A percentile compares a stretch with the other conserved stretches of the same genome.
phyloP scores from a whole-genome alignment of 2,797 vertebrate genomes.

The Ctenopoma kingsleyae region DNA sequence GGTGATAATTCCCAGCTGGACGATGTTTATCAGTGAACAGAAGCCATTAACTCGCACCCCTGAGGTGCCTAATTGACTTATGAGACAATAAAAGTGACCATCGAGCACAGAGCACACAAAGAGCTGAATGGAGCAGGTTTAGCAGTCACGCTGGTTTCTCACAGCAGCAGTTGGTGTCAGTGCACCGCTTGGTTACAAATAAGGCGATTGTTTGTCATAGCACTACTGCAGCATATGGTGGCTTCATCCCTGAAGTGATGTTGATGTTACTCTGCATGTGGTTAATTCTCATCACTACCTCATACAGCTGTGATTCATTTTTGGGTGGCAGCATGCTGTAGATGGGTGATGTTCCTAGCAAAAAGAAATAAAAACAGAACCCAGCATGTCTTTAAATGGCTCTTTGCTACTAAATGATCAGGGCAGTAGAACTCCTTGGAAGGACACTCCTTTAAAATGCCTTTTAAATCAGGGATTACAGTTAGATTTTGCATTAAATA shows the following conservation, averaged over 20 bases:
- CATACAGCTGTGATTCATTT: constrained; percentile 22
- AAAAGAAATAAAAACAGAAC: constrained; percentile 32
- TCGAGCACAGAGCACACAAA: constrained; percentile 49
- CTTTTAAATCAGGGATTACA: background rate
- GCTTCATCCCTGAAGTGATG: constrained; percentile 39
- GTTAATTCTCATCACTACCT: constrained; percentile 28
- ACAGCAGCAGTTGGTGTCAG: constrained; percentile 39
- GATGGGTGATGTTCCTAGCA: constrained; percentile 7
- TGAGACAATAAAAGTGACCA: constrained; percentile 75
- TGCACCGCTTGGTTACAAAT: constrained; percentile 54
- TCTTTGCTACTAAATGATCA: constrained; percentile 20
- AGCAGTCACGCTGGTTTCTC: constrained; percentile 46
- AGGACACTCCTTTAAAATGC: constrained; percentile 5
- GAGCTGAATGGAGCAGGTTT: constrained; percentile 47
- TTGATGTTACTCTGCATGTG: constrained; percentile 47
- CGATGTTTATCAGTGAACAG: constrained; percentile 72
- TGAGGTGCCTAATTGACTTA: constrained; percentile 75
- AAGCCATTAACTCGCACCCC: constrained; percentile 65
- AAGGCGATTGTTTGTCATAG: constrained; percentile 23
- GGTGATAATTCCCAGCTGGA: constrained; percentile 58
- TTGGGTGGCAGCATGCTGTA: background rate
- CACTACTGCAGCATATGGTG: constrained; percentile 16
- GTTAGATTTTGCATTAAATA: background rate
- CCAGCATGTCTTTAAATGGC: constrained; percentile 31
- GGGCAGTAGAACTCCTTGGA: background rate